Percentiles rank a stretch among this genome's conserved stretches.
These are phyloP conservation scores for Pollicipes pollicipes DNA, from an alignment of 1,140 invertebrate species.

Conservation along the genomic window DNA sequence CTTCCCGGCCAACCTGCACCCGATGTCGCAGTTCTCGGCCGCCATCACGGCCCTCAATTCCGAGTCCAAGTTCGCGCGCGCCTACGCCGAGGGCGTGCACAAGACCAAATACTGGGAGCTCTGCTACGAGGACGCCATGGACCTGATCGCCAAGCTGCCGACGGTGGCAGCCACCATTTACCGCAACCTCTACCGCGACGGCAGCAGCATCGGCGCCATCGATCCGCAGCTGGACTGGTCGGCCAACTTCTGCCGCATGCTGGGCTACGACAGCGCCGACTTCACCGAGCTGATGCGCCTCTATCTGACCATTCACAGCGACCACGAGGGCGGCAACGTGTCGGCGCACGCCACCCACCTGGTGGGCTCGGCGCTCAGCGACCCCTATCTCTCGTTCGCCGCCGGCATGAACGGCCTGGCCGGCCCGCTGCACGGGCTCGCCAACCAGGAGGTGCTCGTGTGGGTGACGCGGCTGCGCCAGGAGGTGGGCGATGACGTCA, in stretches of 20 bases:
- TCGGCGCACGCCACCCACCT: conserved; percentile 86
- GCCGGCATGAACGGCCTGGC: conserved; percentile 88
- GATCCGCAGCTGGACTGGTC: conserved; percentile 85
- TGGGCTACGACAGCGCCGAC: conserved; percentile 64
- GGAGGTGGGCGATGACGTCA: conserved; percentile 59
- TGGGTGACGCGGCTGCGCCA: conserved; percentile 63
- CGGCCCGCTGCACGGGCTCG: conserved; percentile 86
- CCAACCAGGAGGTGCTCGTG: conserved; percentile 75
- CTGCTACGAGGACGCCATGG: conserved; percentile 86
- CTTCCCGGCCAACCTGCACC: conserved; percentile 81
- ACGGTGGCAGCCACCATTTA: conserved; percentile 91
- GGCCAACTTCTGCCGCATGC: conserved; percentile 77
- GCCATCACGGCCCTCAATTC: conserved; percentile 82
- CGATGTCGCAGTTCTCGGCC: conserved; percentile 88
- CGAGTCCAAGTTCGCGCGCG: conserved; percentile 85
- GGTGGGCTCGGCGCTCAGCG: conserved; percentile 83
- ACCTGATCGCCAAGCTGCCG: conserved; percentile 87
- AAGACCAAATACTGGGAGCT: conserved; percentile 79
- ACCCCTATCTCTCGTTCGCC: conserved; percentile 84
- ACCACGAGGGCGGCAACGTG: conserved; percentile 92
- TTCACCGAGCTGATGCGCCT: conserved; percentile 87
- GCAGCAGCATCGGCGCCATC: conserved; percentile 63
- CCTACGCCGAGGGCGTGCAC: conserved; percentile 66
- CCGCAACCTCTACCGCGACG: conserved; percentile 63
- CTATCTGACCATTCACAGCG: conserved; percentile 89